Conservation (phyloP, 2,797 vertebrate species). For the Aulostomus chinensis region DNA sequence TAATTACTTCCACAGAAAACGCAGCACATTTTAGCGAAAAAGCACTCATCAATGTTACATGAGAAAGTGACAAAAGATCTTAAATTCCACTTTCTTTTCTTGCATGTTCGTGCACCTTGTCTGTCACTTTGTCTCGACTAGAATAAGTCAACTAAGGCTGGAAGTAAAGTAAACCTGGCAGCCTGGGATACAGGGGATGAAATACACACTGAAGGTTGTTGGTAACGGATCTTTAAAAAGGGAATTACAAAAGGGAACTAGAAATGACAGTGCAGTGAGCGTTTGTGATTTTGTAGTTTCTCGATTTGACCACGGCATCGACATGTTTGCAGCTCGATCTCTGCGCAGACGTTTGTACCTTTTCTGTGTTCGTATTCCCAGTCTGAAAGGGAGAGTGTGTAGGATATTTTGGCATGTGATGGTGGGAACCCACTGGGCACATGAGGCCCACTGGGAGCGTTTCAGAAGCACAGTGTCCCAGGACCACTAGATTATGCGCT, state of each 20-base stretch:
- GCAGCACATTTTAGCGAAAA: background rate
- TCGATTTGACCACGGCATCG: no score
- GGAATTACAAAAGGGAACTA: constrained; percentile 2
- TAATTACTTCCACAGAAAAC: background rate
- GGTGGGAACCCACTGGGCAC: no score
- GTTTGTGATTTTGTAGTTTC: no score
- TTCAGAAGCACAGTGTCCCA: no score
- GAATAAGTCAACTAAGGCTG: constrained; percentile 9
- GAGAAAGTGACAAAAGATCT: constrained; percentile 1
- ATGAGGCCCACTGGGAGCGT: no score
- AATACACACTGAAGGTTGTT: background rate
- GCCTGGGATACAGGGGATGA: constrained; percentile 2
- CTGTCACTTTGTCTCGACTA: constrained; percentile 21
- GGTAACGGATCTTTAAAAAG: constrained; percentile 1
- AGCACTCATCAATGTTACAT: constrained; percentile 31
- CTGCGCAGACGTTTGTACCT: no score
- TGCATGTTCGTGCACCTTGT: background rate
- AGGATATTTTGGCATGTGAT: no score
- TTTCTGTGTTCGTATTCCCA: no score
- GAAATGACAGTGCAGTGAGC: no score
- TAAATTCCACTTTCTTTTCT: constrained; percentile 4
- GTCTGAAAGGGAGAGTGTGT: no score
- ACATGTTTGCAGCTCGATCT: no score
- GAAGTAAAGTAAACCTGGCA: background rate
- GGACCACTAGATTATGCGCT: no score